These are phyloP conservation scores for Chelonia mydas DNA, from an alignment of 2,797 vertebrate genomes.

Conservation along the genomic window DNA sequence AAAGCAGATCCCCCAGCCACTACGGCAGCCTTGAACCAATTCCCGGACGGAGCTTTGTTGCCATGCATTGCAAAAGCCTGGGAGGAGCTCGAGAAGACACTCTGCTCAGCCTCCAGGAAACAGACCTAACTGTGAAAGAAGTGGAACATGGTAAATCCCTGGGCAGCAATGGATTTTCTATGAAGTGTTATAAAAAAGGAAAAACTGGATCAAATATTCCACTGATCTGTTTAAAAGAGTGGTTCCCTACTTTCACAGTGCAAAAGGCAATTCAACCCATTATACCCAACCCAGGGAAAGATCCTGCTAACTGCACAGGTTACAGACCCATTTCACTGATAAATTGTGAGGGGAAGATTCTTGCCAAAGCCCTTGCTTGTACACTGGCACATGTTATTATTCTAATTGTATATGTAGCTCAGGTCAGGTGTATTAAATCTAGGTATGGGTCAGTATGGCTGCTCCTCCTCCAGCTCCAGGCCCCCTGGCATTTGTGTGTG, in stretches of 20 bases:
- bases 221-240: neutral
- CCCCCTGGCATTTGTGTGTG: too few species aligned
- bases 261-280: neutral
- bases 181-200: neutral
- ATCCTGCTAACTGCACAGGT: rapidly evolving
- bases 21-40: neutral
- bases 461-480: too few species aligned
- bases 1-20: neutral
- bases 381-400: neutral
- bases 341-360: neutral
- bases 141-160: neutral
- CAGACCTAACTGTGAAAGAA: neutral
- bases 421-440: rapidly evolving
- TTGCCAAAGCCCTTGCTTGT: neutral
- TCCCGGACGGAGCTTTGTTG: neutral
- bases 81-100: neutral
- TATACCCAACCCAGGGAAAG: neutral
- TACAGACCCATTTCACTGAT: neutral
- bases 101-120: neutral
- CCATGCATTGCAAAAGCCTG: neutral
- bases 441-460: neutral
- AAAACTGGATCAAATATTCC: neutral
- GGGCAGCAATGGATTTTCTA: neutral
- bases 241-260: neutral
- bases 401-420: neutral